Conservation (phyloP, 2,113 vertebrate genomes). For the Muntiacus muntjak region DNA sequence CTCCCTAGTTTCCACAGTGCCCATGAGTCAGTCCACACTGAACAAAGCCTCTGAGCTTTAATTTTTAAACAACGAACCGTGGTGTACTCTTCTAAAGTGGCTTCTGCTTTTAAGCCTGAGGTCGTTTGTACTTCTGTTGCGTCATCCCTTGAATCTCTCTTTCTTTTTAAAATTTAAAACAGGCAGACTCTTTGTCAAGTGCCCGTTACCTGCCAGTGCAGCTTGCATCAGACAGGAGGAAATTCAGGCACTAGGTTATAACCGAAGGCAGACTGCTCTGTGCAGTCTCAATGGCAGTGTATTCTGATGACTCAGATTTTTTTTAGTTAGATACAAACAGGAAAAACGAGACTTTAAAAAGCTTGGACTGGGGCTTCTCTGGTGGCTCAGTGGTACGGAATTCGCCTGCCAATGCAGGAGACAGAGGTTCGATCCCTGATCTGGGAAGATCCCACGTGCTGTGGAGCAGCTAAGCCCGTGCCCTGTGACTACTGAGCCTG, state of each 20-base stretch:
- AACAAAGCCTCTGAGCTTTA: not conserved
- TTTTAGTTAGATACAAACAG: not conserved
- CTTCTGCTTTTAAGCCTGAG: not conserved
- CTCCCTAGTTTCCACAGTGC: not conserved
- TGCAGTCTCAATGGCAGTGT: not conserved
- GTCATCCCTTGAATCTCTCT: not conserved
- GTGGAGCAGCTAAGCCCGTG: not conserved
- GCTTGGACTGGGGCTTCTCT: not conserved
- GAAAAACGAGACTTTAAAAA: not conserved
- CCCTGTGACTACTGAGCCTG: not conserved
- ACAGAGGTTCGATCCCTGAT: not conserved
- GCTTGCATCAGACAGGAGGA: not conserved
- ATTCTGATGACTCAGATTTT: not conserved
- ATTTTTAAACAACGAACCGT: not conserved
- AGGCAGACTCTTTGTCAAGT: not conserved
- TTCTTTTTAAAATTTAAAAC: not conserved
- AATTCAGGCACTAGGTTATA: rapidly evolving
- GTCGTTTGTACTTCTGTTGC: not conserved
- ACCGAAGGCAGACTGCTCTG: not conserved
- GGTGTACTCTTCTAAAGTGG: not conserved
- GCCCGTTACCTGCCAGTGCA: not conserved
- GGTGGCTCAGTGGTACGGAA: not conserved
- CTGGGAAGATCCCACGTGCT: not conserved
- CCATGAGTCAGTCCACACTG: not conserved
- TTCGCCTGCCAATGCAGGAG: not conserved